phyloP scores from a whole-genome alignment of 2,797 vertebrate genomes.

The Arremon brunneinucha region DNA sequence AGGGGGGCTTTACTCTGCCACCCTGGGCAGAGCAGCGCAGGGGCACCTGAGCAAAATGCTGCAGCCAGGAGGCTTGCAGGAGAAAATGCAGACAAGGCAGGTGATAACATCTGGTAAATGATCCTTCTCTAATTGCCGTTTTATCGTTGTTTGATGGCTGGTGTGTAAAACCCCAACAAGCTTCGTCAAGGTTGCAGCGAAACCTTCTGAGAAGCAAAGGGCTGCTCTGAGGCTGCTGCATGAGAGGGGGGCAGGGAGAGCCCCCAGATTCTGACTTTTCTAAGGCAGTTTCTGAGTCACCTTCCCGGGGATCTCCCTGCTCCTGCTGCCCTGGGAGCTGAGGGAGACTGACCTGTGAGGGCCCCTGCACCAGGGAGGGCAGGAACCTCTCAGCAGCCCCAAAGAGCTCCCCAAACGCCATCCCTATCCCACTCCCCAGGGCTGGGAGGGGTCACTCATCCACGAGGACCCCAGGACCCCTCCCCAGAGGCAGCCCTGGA shows the following conservation, averaged over 20 bases:
- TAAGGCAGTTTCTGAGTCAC: background rate
- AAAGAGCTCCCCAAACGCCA: background rate
- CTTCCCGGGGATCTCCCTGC: fast-evolving
- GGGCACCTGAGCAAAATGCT: background rate
- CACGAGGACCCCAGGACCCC: fast-evolving
- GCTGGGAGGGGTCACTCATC: background rate
- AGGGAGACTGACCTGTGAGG: fast-evolving
- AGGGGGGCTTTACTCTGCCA: background rate
- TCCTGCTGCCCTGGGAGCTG: background rate
- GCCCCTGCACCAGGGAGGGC: background rate
- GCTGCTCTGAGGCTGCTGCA: background rate
- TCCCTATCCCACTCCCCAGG: fast-evolving
- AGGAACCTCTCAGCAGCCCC: background rate
- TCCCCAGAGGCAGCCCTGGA: background rate
- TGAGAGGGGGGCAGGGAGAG: background rate
- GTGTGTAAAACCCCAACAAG: background rate
- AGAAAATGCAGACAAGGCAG: background rate
- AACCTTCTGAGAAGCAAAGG: background rate
- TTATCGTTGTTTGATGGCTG: background rate
- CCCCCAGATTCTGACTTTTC: background rate
- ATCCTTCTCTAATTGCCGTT: background rate
- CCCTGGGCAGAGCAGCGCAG: background rate
- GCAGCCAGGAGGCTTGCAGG: background rate
- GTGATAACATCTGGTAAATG: constrained; percentile 12
- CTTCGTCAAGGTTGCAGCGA: background rate